phyloP scores from a whole-genome alignment of 2,797 vertebrate genomes.

The Helarctos malayanus region DNA sequence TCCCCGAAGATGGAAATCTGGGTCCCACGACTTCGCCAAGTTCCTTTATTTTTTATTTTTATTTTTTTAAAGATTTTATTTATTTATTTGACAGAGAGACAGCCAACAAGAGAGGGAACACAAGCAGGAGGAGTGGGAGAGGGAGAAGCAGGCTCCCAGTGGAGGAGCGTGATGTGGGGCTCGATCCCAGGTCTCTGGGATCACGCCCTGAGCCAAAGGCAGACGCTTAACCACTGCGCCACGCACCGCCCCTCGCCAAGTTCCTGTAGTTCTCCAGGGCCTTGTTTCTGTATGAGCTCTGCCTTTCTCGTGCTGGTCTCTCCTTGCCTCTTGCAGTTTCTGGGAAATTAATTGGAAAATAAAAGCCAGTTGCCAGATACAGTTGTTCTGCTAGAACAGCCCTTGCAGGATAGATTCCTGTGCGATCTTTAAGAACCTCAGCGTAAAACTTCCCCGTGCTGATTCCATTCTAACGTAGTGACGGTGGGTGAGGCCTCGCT shows the following conservation, averaged over 20 bases:
- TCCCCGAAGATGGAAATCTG: neutral
- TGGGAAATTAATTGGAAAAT: neutral
- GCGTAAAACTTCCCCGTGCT: neutral
- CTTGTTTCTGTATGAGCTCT: neutral
- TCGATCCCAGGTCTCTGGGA: no score
- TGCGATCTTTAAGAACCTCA: neutral
- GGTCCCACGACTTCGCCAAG: neutral
- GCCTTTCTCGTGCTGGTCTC: neutral
- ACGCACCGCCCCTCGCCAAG: no score
- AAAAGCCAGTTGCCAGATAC: neutral
- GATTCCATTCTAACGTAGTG: neutral
- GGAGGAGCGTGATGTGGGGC: no score
- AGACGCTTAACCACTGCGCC: no score
- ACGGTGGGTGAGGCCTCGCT: neutral
- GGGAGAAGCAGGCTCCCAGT: no score
- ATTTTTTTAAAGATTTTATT: no score
- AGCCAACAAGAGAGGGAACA: no score
- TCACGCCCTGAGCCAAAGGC: no score
- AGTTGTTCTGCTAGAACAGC: neutral
- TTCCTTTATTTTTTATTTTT: neutral
- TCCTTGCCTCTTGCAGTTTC: neutral
- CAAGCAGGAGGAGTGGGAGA: no score
- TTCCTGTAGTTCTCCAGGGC: neutral
- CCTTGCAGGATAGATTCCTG: neutral
- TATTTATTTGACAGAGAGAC: no score